These are phyloP conservation scores for Megaceryle maxima DNA, from an alignment of 2,113 vertebrate species.

Conservation along the genomic window DNA sequence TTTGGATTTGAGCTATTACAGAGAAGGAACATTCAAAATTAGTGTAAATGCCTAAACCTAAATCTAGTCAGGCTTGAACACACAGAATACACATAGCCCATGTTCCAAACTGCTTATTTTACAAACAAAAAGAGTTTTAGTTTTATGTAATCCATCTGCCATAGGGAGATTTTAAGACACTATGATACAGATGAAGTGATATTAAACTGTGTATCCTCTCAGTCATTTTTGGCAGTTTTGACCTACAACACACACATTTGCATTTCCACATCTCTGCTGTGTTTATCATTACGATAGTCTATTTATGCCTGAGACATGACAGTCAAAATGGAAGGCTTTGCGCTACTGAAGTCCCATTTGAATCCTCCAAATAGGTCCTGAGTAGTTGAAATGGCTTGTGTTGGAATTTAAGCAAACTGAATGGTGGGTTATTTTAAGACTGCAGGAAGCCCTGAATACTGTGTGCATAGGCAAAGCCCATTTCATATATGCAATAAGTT, in stretches of 20 bases:
- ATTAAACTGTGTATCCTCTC: not conserved
- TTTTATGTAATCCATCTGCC: not conserved
- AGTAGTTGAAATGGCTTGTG: not conserved
- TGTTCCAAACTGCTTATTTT: not conserved
- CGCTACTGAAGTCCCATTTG: not conserved
- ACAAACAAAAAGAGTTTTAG: not conserved
- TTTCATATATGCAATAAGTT: not conserved
- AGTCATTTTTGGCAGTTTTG: not conserved
- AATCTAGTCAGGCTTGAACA: not conserved
- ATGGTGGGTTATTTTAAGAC: not conserved
- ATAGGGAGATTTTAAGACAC: not conserved
- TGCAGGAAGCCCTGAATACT: not conserved
- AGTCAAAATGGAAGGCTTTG: not conserved
- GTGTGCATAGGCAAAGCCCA: not conserved
- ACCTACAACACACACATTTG: not conserved
- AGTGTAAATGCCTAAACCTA: not conserved
- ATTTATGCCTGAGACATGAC: not conserved
- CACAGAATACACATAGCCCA: not conserved
- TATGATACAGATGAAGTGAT: not conserved
- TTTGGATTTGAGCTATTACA: not conserved
- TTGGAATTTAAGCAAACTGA: not conserved
- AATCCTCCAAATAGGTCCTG: not conserved
- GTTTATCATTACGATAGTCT: not conserved
- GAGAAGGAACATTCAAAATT: not conserved
- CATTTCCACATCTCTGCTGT: not conserved